Evolutionary conservation across 2,888 invertebrate species (phyloP).

Genomic region (Rhopalosiphum nymphaeae): DNA sequence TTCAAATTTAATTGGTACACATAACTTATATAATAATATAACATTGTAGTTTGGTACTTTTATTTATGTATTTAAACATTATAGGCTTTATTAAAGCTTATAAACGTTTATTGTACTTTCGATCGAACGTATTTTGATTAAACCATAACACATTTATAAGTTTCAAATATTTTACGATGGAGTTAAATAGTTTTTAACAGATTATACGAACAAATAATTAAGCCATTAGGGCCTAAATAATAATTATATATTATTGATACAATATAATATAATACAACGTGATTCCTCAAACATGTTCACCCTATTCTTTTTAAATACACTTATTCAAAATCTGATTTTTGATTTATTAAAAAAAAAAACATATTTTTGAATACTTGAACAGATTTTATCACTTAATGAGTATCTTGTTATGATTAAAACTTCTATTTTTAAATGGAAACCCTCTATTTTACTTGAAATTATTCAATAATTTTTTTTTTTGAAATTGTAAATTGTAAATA

Average conservation of each 20-base stretch:
- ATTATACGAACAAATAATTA: constrained; percentile 28
- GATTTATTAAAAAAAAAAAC: neutral
- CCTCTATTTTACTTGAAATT: neutral
- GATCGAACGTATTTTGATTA: constrained; percentile 39
- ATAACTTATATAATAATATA: constrained; percentile 37
- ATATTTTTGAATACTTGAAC: neutral
- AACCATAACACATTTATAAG: constrained; percentile 33
- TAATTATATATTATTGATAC: constrained; percentile 14
- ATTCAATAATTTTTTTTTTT: neutral
- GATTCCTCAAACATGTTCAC: neutral
- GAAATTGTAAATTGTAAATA: neutral
- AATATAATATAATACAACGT: neutral
- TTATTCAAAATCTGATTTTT: neutral
- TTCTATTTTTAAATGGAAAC: neutral
- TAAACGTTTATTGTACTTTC: constrained; percentile 20
- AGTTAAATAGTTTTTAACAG: constrained; percentile 55
- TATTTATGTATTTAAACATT: neutral
- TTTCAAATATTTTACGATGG: constrained; percentile 42
- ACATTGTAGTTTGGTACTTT: constrained; percentile 31
- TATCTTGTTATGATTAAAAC: neutral
- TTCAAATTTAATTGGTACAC: constrained; percentile 39
- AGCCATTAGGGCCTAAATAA: constrained; percentile 50
- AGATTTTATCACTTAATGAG: neutral
- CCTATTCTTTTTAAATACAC: neutral
- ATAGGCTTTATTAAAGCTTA: neutral